Base-by-base conservation (phyloP, 1,140 invertebrate genomes). In the Ganaspis sp. region DNA sequence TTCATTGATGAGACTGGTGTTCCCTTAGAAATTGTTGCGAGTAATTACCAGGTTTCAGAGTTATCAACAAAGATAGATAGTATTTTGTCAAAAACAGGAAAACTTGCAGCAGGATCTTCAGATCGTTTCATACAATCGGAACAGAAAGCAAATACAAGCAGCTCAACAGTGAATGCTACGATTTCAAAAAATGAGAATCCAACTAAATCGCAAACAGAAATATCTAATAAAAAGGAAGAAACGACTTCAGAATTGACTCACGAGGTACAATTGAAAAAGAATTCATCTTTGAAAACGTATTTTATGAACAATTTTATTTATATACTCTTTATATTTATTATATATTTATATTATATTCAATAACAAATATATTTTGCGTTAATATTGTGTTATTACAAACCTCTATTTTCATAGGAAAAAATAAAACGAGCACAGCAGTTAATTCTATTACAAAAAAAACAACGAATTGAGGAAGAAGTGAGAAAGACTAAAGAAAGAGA, bases 1-100 rank as follows among this genome's bases (percentile, higher is more conserved):
- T 97, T 97, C 85, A 97, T 98, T 87, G 95, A 95, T 8, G 91
- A 94, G 37, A 94, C 94, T 90, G 96, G 96, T 1, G 91, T 92
- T 17, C 95, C 96, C 0, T 82, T 97, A 76, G 95, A 97, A 88
- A 93, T 97, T 19, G 92, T 96, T 34, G 94, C 93, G 42, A 95
- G 95, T 12, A 90, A 87, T 8, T 85, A 91, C 26, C 87, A 90
- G 75, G 83, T 90, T 0, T 83, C 89, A 23, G 92, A 93, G 69
- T 83, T 94, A 58, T 84, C 84, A 1, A 80, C 83, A 5, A 93
- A 93, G 83, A 93, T 95, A 75, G 90, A 93, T 77, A 86, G 85
- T 23, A 86, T 93, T 15, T 76, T 94, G 38, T 29, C 40, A 45
- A 90, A 87, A 83, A 80, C 80, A 78, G 87, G 87, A 34, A 86